These are phyloP conservation scores for Lathronympha strigana DNA, from an alignment of 2,888 invertebrate species.

Conservation along the genomic window DNA sequence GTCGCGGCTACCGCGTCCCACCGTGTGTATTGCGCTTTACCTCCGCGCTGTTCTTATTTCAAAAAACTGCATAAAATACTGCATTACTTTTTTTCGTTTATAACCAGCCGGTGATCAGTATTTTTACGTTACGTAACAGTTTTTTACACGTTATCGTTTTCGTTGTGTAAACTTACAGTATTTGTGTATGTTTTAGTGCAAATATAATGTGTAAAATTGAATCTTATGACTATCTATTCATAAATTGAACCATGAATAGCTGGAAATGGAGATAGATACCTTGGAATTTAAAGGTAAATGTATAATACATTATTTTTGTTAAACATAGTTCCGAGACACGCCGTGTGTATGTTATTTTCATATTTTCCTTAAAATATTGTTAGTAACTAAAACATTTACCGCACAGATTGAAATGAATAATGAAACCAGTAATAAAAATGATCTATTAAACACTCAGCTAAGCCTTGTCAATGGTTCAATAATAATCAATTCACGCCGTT, in stretches of 20 bases:
- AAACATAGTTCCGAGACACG: neutral
- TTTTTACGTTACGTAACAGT: no score
- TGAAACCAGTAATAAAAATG: constrained; percentile 4
- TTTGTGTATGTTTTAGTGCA: constrained; percentile 13
- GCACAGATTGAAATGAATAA: neutral
- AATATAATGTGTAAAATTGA: constrained; percentile 5
- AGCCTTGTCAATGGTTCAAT: constrained; percentile 21
- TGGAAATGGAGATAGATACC: constrained; percentile 50
- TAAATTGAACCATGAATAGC: constrained; percentile 30
- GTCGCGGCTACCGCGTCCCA: constrained; percentile 36
- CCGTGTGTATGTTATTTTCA: constrained; percentile 4
- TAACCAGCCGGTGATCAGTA: constrained; percentile 7
- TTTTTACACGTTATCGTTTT: neutral
- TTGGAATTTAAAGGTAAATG: constrained; percentile 48
- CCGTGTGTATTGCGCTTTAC: constrained; percentile 35
- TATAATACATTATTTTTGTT: neutral
- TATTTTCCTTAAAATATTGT: neutral
- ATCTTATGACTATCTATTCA: constrained; percentile 1
- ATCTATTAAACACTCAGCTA: constrained; percentile 11
- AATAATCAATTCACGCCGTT: constrained; percentile 27
- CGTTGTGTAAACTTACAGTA: neutral
- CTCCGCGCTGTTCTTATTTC: constrained; percentile 24
- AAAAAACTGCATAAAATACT: neutral
- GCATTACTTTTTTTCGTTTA: neutral
- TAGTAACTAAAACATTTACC: neutral